Evolutionary conservation across 2,888 invertebrate genomes (phyloP), one percentile per base, ranked within the genome.

Genomic region (Patella pellucida): DNA sequence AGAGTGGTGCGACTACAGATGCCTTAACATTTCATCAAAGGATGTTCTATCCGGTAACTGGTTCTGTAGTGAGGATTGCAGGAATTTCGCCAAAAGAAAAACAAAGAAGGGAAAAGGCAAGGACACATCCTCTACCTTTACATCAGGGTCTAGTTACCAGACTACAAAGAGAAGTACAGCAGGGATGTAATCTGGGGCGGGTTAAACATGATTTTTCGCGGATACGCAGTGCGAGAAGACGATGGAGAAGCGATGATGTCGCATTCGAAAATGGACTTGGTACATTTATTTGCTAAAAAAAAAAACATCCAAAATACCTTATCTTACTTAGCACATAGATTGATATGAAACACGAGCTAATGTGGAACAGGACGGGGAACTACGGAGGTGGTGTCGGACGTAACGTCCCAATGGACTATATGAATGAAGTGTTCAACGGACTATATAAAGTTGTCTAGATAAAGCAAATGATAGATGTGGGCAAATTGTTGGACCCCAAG

Each of bases 221-320:
- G 78, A 69, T 81, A 82, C 74, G 83, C 82, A 11, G 81, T 82
- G 5, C 71, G 81, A 72, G 80, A 82, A 74, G 82, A 76, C 3
- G 82, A 82, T 69, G 83, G 82, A 3, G 78, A 77, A n/a, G 81
- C 81, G 1, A 84, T 81, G 73, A 69, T 84, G 27, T 72, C 78
- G 4, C 79, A 79, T 68, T 82, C 79, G 81, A 51, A 56, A 27
- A 52, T 75, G 5, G 78, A 78, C 56, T 76, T 15, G 52, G 76
- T 9, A 71, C 76, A n/a, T 73, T 73, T 16, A 16, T 27, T 11
- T 27, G 27, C 27, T 27, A 27, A 27, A 27, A 27, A 72, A n/a
- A 62, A 27, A 56, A 50, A 50, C 79, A 80, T 69, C 72, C 76
- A 5, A 82, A 82, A 74, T 83, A 79, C 71, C 67, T 79, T 0